Conservation (phyloP, 2,113 vertebrate species). For the Furnarius figulus region DNA sequence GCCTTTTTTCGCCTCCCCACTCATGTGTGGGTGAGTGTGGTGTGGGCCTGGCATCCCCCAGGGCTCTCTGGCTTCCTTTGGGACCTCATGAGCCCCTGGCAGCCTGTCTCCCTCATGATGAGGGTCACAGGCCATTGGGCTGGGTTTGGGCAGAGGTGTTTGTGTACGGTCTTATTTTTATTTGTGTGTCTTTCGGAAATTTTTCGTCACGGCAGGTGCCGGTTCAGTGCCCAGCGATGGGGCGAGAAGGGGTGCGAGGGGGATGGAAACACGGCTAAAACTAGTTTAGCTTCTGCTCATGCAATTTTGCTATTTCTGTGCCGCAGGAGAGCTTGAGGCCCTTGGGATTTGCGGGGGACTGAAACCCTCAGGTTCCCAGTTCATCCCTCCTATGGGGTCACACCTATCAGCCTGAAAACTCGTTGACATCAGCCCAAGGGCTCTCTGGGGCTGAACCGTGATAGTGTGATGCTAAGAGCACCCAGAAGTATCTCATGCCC, state of each 20-base stretch:
- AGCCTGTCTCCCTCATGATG: not conserved
- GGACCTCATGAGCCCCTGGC: not conserved
- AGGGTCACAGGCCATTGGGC: not conserved
- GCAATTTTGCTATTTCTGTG: not conserved
- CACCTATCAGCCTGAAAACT: not conserved
- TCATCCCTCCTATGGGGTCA: not conserved
- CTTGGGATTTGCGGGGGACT: not conserved
- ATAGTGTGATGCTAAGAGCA: accelerated
- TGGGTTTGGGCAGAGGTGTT: not conserved
- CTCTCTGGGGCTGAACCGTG: not conserved
- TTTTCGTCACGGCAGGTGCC: not conserved
- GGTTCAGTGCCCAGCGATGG: not conserved
- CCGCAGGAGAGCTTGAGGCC: not conserved
- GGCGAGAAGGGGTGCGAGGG: accelerated
- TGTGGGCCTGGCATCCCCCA: not conserved
- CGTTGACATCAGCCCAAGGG: not conserved
- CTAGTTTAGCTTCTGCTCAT: not conserved
- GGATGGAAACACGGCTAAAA: not conserved
- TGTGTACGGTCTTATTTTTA: not conserved
- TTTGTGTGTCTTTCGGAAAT: not conserved
- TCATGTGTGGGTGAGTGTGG: accelerated
- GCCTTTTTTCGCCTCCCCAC: not conserved
- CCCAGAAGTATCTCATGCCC: not conserved
- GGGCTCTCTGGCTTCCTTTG: slow-evolving; percentile 8
- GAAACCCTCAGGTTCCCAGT: accelerated